Evolutionary conservation across 64 coral and sea anemone species (phyloP), one percentile per base, ranked within the genome.

Genomic region (Catalaphyllia jardinei): DNA sequence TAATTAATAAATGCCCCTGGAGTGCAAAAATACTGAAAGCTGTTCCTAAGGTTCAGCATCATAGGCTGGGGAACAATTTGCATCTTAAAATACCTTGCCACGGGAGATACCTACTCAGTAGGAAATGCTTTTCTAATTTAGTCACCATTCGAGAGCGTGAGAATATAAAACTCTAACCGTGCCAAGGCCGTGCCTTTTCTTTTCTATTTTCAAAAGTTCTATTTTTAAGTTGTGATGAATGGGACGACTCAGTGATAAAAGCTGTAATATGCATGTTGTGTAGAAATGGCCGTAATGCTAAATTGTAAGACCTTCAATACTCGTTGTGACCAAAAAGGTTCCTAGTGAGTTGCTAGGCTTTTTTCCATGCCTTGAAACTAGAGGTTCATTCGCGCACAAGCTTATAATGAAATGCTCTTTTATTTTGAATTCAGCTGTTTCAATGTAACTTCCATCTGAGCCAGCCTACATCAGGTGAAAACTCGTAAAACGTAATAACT

Each of bases 401-500:
- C 54, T 57, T 57, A 6, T 46, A 46, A 46, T 57, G 14, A 57
- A 15, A 27, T 69, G 65, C n/a, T 69, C 65, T 69, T 69, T 69
- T 28, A 69, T 69, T 46, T 69, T 69, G 65, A 42, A 71, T 85
- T 85, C 81, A 85, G 81, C 62, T 85, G 62, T 71, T 71, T 79
- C 78, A 19, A 31, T 14, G 27, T 65, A 67, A 1, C 54, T 3
- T 13, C 10, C 10, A 1, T 57, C 54, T 16, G 2, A 57, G 54
- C 54, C 54, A 57, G 54, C 15, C 15, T 57, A 57, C 15, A 57
- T 57, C 54, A 57, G 54, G 54, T 57, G 6, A 62, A 63, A 81
- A 16, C 17, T 4, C 1, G 20, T 28, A 9, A 38, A 77, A 28
- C 59, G 57, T 63, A 62, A 81, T 31, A 9, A n/a, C 79, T 81